These are phyloP conservation scores for Asarcornis scutulata DNA, from an alignment of 2,113 vertebrate species.

Conservation along the genomic window DNA sequence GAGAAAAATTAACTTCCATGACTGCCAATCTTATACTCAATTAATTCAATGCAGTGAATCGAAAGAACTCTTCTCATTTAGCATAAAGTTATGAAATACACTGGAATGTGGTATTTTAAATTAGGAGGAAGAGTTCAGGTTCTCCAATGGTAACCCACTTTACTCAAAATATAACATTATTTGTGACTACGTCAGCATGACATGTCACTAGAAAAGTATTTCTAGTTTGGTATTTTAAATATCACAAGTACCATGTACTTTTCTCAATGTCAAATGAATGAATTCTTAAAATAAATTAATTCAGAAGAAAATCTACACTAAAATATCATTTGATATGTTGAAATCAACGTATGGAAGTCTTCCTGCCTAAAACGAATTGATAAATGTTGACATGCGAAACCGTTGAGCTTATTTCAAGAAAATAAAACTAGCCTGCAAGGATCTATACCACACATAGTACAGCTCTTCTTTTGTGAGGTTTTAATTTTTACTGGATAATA, in stretches of 20 bases:
- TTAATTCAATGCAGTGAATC: background rate
- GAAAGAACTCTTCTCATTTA: background rate
- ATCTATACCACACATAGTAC: background rate
- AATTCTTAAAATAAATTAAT: background rate
- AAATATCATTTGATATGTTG: background rate
- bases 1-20: background rate
- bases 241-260: background rate
- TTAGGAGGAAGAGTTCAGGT: background rate
- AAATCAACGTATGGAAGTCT: background rate
- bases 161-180: background rate
- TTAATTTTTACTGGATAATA: background rate
- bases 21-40: background rate
- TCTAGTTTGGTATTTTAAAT: background rate
- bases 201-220: background rate
- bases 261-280: background rate
- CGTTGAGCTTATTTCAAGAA: background rate
- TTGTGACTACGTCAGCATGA: background rate
- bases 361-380: background rate
- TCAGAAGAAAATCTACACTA: background rate
- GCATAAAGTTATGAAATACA: background rate
- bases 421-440: background rate
- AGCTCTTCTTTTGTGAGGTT: background rate
- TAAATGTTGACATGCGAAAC: background rate
- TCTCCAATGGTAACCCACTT: background rate
- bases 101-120: background rate